These are phyloP conservation scores for Dufourea novaeangliae DNA, from an alignment of 1,140 invertebrate species.

Conservation along the genomic window DNA sequence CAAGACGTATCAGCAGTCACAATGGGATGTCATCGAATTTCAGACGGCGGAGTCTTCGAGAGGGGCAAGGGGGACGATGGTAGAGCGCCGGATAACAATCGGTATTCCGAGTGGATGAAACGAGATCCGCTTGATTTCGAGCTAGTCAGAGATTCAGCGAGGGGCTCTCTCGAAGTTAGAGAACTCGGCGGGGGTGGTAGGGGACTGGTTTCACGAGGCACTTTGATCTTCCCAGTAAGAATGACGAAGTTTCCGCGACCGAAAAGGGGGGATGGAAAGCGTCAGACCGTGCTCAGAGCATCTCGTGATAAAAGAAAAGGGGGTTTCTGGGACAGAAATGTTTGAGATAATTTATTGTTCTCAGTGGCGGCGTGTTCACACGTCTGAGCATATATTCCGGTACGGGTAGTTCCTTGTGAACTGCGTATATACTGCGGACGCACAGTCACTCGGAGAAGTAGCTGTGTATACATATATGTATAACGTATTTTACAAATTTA, in stretches of 20 bases:
- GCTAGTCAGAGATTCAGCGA: background rate
- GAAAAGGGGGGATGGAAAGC: conserved; percentile 1
- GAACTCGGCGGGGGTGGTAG: background rate
- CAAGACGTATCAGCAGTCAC: background rate
- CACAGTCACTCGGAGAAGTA: no score
- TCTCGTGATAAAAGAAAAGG: background rate
- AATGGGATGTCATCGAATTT: conserved; percentile 21
- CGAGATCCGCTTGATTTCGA: conserved; percentile 23
- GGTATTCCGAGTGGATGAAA: conserved; percentile 27
- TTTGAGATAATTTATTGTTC: background rate
- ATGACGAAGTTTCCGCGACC: background rate
- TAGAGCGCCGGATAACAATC: conserved; percentile 11
- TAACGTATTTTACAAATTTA: no score
- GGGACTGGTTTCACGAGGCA: no score
- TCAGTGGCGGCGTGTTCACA: background rate
- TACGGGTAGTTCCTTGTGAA: no score
- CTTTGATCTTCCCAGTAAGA: conserved; percentile 18
- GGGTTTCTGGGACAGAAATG: background rate
- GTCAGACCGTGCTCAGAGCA: no score
- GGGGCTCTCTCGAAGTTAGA: background rate
- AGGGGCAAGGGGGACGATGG: no score
- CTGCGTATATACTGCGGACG: no score
- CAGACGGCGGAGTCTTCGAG: conserved; percentile 7
- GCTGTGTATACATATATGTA: no score
- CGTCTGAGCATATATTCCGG: no score